phyloP scores from a whole-genome alignment of 2,888 invertebrate genomes.

The Cantharis rustica region DNA sequence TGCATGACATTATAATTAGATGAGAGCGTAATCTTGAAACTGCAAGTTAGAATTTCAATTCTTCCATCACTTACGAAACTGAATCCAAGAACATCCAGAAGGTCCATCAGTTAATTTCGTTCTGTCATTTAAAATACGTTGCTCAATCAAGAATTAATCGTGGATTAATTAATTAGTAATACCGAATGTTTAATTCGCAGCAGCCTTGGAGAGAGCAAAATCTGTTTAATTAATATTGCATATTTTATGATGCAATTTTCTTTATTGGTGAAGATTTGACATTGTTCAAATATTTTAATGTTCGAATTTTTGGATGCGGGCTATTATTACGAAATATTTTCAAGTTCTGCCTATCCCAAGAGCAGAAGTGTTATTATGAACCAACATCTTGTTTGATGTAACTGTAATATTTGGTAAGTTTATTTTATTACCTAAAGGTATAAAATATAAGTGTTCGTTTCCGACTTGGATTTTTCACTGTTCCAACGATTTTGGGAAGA shows the following conservation, averaged over 20 bases:
- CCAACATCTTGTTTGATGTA: background rate
- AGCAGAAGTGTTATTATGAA: background rate
- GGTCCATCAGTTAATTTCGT: background rate
- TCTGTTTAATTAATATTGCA: background rate
- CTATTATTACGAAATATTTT: background rate
- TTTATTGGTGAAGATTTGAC: background rate
- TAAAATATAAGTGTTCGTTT: background rate
- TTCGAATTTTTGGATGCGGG: background rate
- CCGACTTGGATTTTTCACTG: background rate
- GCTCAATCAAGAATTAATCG: background rate
- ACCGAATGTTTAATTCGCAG: background rate
- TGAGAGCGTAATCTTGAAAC: background rate
- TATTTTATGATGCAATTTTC: background rate
- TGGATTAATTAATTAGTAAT: background rate
- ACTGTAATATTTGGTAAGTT: background rate
- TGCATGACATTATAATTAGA: background rate
- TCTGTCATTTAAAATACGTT: background rate
- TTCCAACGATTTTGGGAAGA: background rate
- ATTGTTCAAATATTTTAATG: background rate
- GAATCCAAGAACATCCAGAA: background rate
- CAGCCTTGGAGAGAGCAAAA: background rate
- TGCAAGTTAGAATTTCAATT: background rate
- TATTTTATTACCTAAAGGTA: background rate
- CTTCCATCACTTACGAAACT: background rate
- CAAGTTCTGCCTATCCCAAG: background rate